Conservation (phyloP, 2,888 invertebrate genomes). For the Amblyjoppa proteus region DNA sequence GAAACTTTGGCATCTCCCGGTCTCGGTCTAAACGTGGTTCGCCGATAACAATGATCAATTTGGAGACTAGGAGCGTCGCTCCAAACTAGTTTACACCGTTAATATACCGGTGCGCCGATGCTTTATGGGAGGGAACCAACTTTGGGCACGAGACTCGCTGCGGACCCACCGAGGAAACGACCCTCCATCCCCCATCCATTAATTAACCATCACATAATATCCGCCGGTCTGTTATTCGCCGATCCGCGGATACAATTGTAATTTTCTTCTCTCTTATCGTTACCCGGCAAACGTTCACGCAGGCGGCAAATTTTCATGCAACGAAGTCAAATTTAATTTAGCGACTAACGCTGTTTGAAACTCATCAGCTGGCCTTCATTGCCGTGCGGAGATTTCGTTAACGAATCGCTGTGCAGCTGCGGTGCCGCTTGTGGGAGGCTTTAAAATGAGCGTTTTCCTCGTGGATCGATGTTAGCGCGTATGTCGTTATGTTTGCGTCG, state of each 20-base stretch:
- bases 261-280: conserved; percentile 5
- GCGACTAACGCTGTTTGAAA: background rate
- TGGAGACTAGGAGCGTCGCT: conserved; percentile 26
- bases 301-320: background rate
- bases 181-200: background rate
- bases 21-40: background rate
- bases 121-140: conserved; percentile 50
- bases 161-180: conserved; percentile 26
- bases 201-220: conserved; percentile 9
- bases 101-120: conserved; percentile 37
- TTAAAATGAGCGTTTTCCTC: background rate
- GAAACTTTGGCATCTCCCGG: conserved; percentile 1
- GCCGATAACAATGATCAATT: conserved; percentile 38
- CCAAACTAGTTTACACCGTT: conserved; percentile 65
- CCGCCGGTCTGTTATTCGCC: background rate
- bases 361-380: background rate
- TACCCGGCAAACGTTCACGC: no score
- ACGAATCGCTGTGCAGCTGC: background rate
- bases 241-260: conserved; percentile 2
- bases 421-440: background rate
- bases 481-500: no score
- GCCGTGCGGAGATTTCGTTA: background rate
- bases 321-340: background rate
- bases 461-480: background rate
- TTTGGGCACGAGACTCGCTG: conserved; percentile 45